These are phyloP conservation scores for Slavum lentiscoides DNA, from an alignment of 2,888 invertebrate species.

Conservation along the genomic window DNA sequence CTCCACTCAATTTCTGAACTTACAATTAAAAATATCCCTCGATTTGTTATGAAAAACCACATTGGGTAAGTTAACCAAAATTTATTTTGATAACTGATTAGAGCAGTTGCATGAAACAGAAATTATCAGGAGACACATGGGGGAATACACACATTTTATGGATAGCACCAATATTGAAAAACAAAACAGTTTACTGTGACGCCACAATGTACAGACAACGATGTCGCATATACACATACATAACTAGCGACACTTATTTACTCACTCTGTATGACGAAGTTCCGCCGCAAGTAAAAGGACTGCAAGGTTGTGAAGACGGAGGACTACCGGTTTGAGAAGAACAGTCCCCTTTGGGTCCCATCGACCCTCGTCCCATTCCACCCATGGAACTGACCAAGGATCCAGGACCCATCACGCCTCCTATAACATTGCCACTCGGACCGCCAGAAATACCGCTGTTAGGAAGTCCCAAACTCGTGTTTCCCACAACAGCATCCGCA, in stretches of 20 bases:
- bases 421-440: slow-evolving; percentile 38
- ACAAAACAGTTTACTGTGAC: no score
- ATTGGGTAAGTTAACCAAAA: no score
- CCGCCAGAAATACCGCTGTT: slow-evolving; percentile 55
- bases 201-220: no score
- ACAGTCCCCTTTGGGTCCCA: slow-evolving; percentile 55
- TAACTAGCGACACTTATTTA: neutral
- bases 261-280: slow-evolving; percentile 63
- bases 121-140: no score
- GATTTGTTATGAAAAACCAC: no score
- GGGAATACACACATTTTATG: no score
- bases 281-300: slow-evolving; percentile 64
- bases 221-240: neutral
- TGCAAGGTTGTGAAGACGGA: slow-evolving; percentile 61
- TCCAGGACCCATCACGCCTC: slow-evolving; percentile 41
- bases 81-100: no score
- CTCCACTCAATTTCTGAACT: no score
- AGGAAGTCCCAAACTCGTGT: slow-evolving; percentile 63
- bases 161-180: no score
- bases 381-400: slow-evolving; percentile 38
- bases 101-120: no score
- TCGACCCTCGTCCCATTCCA: slow-evolving; percentile 41
- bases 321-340: slow-evolving; percentile 62
- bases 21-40: no score
- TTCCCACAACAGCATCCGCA: slow-evolving; percentile 65